Evolutionary conservation across 2,888 invertebrate species (phyloP).

Genomic region (Lasioglossum figueresi): DNA sequence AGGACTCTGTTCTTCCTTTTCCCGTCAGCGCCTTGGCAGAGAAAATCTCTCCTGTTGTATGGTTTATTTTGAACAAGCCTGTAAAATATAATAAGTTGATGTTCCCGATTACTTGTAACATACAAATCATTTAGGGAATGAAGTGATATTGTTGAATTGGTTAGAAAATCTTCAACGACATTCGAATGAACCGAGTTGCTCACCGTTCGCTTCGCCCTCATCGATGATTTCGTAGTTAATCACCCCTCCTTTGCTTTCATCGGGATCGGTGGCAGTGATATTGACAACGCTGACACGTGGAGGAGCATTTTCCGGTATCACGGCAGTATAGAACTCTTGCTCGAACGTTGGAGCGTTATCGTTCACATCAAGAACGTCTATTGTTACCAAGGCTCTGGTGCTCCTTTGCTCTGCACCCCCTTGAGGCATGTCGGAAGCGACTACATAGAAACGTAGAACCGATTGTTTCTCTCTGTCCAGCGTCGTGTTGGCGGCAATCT

Average conservation of each 20-base stretch:
- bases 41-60: slow-evolving; percentile 88
- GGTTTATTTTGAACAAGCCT: slow-evolving; percentile 89
- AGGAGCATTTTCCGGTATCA: slow-evolving; percentile 91
- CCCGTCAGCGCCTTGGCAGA: slow-evolving; percentile 89
- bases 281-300: slow-evolving; percentile 88
- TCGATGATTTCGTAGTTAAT: slow-evolving; percentile 90
- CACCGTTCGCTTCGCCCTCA: slow-evolving; percentile 90
- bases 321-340: slow-evolving; percentile 88
- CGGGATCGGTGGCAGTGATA: slow-evolving; percentile 90
- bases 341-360: slow-evolving; percentile 91
- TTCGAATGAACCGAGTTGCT: slow-evolving; percentile 41
- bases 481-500: slow-evolving; percentile 87
- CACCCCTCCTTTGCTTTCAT: slow-evolving; percentile 90
- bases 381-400: slow-evolving; percentile 87
- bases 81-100: not conserved
- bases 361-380: slow-evolving; percentile 91
- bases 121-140: not conserved
- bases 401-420: slow-evolving; percentile 89
- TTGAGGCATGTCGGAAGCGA: slow-evolving; percentile 90
- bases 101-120: not conserved
- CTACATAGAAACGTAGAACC: slow-evolving; percentile 88
- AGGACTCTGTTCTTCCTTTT: slow-evolving; percentile 90
- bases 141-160: too few species aligned
- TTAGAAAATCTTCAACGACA: too few species aligned
- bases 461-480: slow-evolving; percentile 91